Evolutionary conservation across 1,140 invertebrate genomes (phyloP), one percentile per base, ranked within the genome.

Genomic region (Mylabris phalerata): DNA sequence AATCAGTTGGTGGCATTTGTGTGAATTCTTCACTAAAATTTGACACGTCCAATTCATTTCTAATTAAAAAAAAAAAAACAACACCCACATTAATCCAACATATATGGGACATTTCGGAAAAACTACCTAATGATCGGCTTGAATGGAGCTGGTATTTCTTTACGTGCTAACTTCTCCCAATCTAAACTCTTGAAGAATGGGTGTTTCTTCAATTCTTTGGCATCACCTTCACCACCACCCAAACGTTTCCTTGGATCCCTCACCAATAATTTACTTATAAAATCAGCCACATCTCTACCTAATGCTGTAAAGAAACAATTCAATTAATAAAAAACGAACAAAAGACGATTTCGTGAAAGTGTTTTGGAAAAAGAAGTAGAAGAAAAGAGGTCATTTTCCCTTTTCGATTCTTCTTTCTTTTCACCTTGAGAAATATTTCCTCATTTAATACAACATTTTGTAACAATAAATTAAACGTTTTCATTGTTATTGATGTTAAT

Each of bases 21-120:
- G 95, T 98, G 72, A 98, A 98, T 78, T 98, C 95, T 60, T 92
- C 90, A 26, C 93, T 90, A 76, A 98, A 98, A 77, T 98, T 97
- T 68, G 91, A 93, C 3, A 93, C 92, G 77, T 98, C 95, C 48
- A 94, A 78, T 71, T 93, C 90, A 73, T 87, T 82, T 13, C 78
- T 75, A 52, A 55, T 55, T n/a, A n/a, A n/a, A n/a, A n/a, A n/a
- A 44, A 11, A 38, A 32, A 32, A 7, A 32, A 32, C 2, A 32
- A 32, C 32, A 32, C 5, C 9, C 7, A 48, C 10, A 24, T 48
- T 48, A 48, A 48, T 3, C 9, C 9, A 48, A 13, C 43, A 19
- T 50, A 44, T 47, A 47, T 47, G n/a, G 19, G 4, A 4, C 2
- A 13, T 47, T 25, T 47, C 4, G n/a, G 5, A 57, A 10, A 48